These are phyloP conservation scores for Andrena haemorrhoa DNA, from an alignment of 2,888 invertebrate genomes.

Conservation along the genomic window DNA sequence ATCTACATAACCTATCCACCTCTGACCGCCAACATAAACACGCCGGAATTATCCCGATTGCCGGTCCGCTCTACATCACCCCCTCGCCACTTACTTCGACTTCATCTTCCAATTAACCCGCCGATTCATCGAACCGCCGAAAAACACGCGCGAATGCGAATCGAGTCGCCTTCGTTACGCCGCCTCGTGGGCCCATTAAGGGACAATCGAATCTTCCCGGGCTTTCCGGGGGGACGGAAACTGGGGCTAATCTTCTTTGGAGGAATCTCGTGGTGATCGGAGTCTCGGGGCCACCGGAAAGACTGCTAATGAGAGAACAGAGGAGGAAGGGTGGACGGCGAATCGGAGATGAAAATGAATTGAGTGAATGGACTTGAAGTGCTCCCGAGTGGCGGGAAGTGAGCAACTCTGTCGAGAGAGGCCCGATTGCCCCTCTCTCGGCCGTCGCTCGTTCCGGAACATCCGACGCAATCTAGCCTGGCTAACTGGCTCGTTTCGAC, in stretches of 20 bases:
- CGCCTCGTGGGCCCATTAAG: slow-evolving; percentile 35
- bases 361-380: slow-evolving; percentile 83
- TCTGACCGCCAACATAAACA: not conserved
- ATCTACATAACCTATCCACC: not conserved
- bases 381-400: slow-evolving; percentile 84
- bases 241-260: slow-evolving; percentile 80
- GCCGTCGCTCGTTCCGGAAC: slow-evolving; percentile 64
- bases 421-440: slow-evolving; percentile 52
- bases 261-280: slow-evolving; percentile 71
- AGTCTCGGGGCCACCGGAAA: slow-evolving; percentile 80
- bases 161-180: not conserved
- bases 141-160: not conserved
- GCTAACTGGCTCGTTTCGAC: slow-evolving; percentile 45
- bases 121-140: not conserved
- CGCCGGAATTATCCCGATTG: not conserved
- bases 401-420: slow-evolving; percentile 79
- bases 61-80: not conserved
- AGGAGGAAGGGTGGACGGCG: slow-evolving; percentile 79
- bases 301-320: slow-evolving; percentile 82
- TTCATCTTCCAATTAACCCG: not conserved
- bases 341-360: slow-evolving; percentile 84
- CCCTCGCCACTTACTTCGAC: not conserved
- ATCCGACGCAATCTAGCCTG: slow-evolving; percentile 63
- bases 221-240: slow-evolving; percentile 62
- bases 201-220: slow-evolving; percentile 71